phyloP scores from a whole-genome alignment of 2,888 invertebrate species.

The Agriopis aurantiaria region DNA sequence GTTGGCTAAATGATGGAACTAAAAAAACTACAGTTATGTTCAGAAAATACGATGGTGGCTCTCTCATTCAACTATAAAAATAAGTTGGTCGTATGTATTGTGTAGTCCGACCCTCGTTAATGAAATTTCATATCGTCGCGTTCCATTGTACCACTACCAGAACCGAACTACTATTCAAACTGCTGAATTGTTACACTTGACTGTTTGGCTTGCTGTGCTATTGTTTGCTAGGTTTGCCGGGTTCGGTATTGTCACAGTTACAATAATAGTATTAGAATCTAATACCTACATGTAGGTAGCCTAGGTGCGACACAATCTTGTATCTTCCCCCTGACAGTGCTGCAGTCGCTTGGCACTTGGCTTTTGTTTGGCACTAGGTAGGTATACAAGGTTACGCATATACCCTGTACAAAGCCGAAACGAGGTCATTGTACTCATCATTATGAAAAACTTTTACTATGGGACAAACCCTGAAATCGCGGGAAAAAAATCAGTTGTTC shows the following conservation, averaged over 20 bases:
- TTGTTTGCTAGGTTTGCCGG: conserved; percentile 42
- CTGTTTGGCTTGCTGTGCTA: conserved; percentile 52
- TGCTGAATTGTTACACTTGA: conserved; percentile 75
- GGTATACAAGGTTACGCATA: no score
- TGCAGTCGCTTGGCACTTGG: no score
- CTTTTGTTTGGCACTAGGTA: no score
- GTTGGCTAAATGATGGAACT: neutral
- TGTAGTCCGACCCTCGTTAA: conserved; percentile 77
- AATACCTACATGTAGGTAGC: neutral
- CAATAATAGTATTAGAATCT: neutral
- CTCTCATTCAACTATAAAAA: neutral
- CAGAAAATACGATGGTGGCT: neutral
- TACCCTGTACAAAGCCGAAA: no score
- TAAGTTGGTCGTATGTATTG: neutral
- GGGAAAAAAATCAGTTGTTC: no score
- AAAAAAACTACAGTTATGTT: neutral
- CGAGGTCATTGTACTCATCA: no score
- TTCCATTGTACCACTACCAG: conserved; percentile 63
- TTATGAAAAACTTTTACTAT: no score
- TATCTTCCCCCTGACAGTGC: no score
- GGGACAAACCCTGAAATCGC: no score
- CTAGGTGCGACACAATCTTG: no score
- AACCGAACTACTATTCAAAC: conserved; percentile 60
- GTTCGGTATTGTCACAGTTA: conserved; percentile 15
- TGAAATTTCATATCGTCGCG: conserved; percentile 83